Conservation (phyloP, 2,888 invertebrate species). For the Eurytoma californica region DNA sequence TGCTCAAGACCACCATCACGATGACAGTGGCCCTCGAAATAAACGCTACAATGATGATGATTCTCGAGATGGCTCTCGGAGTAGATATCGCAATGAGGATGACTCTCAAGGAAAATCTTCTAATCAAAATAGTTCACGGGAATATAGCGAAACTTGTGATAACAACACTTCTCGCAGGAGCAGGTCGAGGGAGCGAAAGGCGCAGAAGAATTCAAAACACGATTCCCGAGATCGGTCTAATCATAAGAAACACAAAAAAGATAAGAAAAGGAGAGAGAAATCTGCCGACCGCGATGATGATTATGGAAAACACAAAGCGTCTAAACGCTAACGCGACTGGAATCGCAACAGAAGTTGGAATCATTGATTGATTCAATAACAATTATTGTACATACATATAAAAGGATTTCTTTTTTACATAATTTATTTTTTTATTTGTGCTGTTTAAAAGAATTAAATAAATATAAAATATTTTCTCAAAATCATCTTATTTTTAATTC, state of each 20-base stretch:
- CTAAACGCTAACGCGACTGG: slow-evolving; percentile 14
- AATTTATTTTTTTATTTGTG: neutral
- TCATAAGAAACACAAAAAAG: slow-evolving; percentile 35
- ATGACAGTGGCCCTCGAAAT: too few species aligned
- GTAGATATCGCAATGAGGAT: neutral
- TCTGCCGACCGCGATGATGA: neutral
- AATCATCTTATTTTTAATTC: slow-evolving; percentile 5
- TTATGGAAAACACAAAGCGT: slow-evolving; percentile 20
- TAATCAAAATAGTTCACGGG: neutral
- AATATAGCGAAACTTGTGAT: neutral
- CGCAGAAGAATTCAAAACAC: neutral
- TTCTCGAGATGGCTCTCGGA: too few species aligned
- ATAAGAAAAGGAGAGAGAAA: slow-evolving; percentile 3
- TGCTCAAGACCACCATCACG: too few species aligned
- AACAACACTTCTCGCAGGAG: neutral
- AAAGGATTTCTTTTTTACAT: neutral
- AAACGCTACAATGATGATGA: too few species aligned
- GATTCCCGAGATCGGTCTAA: slow-evolving; percentile 4
- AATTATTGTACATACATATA: neutral
- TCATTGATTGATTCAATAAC: neutral
- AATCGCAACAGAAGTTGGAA: slow-evolving; percentile 19
- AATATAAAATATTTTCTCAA: neutral
- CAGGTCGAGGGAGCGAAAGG: neutral
- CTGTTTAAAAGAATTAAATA: neutral
- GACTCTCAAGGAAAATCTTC: neutral